Evolutionary conservation across 2,888 invertebrate species (phyloP).

Genomic region (Xanthia togata): DNA sequence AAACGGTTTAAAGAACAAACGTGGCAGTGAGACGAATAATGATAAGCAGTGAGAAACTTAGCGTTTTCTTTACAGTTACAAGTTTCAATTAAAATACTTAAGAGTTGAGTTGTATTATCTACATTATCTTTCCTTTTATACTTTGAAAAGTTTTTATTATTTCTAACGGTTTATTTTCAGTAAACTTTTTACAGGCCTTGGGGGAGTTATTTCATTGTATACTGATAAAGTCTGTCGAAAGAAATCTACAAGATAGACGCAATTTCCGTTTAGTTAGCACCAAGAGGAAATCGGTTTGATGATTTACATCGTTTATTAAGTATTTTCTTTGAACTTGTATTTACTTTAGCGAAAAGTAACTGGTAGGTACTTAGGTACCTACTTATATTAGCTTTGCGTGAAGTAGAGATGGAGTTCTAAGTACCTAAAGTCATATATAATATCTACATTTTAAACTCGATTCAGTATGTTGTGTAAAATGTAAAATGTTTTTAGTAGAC

Average conservation of each 20-base stretch:
- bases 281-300: not conserved
- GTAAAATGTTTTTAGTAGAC: not conserved
- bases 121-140: constrained; percentile 34
- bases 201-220: constrained; percentile 5
- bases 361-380: not conserved
- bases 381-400: not conserved
- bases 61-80: constrained; percentile 31
- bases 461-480: too few species aligned
- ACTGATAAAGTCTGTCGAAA: constrained; percentile 13
- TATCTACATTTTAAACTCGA: not conserved
- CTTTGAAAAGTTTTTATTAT: constrained; percentile 38
- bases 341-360: not conserved
- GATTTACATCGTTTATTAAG: not conserved
- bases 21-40: constrained; percentile 18
- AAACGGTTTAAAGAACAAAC: constrained; percentile 12
- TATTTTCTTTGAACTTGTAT: not conserved
- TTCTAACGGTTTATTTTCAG: constrained; percentile 25
- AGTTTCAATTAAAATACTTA: constrained; percentile 47
- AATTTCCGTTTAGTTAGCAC: not conserved
- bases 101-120: constrained; percentile 30
- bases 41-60: constrained; percentile 45
- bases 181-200: constrained; percentile 18
- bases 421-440: not conserved
- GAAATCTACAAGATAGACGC: not conserved
- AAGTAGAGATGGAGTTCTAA: not conserved